A percentile compares a stretch with the other conserved stretches of the same genome.
Conservation (phyloP, 1,140 invertebrate genomes). For the Lasioglossum baleicum region DNA sequence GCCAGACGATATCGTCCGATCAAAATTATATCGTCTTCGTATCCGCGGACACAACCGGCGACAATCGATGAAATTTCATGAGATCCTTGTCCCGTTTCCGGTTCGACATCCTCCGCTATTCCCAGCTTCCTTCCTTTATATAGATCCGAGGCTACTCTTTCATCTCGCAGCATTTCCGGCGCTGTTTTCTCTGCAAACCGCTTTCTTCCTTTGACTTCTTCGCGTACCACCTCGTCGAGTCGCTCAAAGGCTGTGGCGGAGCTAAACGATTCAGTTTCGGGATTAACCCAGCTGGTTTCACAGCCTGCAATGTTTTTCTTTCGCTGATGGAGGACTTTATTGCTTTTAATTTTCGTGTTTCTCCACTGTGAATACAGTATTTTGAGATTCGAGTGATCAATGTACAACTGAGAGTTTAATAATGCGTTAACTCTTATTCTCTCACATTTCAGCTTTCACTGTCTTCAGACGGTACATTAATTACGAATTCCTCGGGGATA, state of each 20-base stretch:
- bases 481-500: too few species aligned
- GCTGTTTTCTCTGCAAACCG: conserved; percentile 7
- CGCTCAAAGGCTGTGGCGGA: neutral
- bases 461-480: too few species aligned
- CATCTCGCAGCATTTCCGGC: neutral
- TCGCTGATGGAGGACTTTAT: too few species aligned
- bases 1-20: conserved; percentile 4
- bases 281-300: neutral
- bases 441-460: too few species aligned
- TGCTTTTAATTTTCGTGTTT: too few species aligned
- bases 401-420: too few species aligned
- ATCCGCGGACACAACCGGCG: too few species aligned
- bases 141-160: neutral
- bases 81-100: neutral
- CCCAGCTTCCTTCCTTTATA: too few species aligned
- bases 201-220: neutral
- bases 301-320: too few species aligned
- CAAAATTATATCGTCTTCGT: conserved; percentile 30
- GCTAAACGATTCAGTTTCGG: neutral
- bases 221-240: neutral
- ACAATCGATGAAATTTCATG: neutral
- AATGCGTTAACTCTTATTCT: too few species aligned
- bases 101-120: neutral
- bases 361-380: too few species aligned
- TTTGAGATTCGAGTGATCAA: too few species aligned